phyloP scores from a whole-genome alignment of 2,797 vertebrate genomes.

The Arnoldichthys spilopterus region DNA sequence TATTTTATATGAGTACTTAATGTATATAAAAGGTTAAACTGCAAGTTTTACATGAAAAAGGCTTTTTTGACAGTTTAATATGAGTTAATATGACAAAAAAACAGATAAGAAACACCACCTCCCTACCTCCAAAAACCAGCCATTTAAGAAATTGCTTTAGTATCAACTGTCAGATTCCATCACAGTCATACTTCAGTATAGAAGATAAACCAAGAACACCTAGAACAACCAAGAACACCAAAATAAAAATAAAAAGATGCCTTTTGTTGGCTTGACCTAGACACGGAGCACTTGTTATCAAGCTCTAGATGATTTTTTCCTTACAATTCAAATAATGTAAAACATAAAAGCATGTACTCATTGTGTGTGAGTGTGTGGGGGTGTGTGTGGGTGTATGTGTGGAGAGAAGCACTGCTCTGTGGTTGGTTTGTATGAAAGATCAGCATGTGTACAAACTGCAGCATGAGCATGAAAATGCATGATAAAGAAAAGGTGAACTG shows the following conservation, averaged over 20 bases:
- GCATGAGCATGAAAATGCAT: slow-evolving; percentile 35
- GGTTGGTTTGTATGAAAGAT: slow-evolving; percentile 12
- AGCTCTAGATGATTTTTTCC: not conserved
- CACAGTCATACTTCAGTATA: not conserved
- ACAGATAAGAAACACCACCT: not conserved
- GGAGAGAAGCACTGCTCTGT: slow-evolving; percentile 1
- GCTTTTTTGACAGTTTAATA: not conserved
- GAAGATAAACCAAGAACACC: too few relatives aligned
- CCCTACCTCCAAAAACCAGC: not conserved
- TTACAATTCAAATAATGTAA: not conserved
- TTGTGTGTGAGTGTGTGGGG: not conserved
- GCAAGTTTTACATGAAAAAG: not conserved
- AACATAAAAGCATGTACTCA: slow-evolving; percentile 1
- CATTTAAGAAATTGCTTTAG: not conserved
- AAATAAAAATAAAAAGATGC: not conserved
- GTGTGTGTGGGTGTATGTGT: slow-evolving; percentile 17
- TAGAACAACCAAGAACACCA: not conserved
- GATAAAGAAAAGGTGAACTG: slow-evolving; percentile 26
- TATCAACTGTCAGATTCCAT: not conserved
- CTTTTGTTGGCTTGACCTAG: not conserved
- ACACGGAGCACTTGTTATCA: not conserved
- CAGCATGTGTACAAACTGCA: not conserved
- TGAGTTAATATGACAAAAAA: not conserved
- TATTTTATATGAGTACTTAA: not conserved
- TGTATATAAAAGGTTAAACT: slow-evolving; percentile 5